These are phyloP conservation scores for Sebastolobus alascanus DNA, from an alignment of 2,797 vertebrate species.

Conservation along the genomic window DNA sequence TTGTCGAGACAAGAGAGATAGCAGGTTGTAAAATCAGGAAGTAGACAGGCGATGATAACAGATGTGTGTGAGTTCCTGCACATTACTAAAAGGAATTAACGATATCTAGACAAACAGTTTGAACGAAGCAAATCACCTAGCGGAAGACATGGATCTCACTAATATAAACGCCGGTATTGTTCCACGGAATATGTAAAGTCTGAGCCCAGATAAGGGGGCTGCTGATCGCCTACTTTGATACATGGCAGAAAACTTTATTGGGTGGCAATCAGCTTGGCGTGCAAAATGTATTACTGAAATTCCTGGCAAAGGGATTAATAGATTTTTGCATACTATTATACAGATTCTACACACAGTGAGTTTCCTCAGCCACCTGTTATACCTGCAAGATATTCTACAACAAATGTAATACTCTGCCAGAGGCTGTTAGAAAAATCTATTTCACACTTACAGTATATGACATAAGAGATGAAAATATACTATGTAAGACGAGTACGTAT, in stretches of 20 bases:
- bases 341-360: slow-evolving; percentile 38
- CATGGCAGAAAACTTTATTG: slow-evolving; percentile 70
- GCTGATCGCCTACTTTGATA: slow-evolving; percentile 69
- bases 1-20: slow-evolving; percentile 61
- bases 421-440: slow-evolving; percentile 7
- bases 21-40: slow-evolving; percentile 67
- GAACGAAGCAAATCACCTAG: slow-evolving; percentile 62
- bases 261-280: slow-evolving; percentile 62
- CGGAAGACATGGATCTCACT: slow-evolving; percentile 53
- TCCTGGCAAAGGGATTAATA: slow-evolving; percentile 60
- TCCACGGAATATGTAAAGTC: slow-evolving; percentile 77
- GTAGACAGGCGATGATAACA: slow-evolving; percentile 58
- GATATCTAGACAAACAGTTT: slow-evolving; percentile 69
- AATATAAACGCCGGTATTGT: slow-evolving; percentile 63
- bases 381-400: slow-evolving; percentile 45
- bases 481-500: background rate
- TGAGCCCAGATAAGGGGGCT: slow-evolving; percentile 50
- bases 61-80: slow-evolving; percentile 66
- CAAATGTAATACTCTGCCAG: slow-evolving; percentile 30
- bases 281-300: slow-evolving; percentile 63
- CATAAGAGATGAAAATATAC: slow-evolving; percentile 2
- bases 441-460: slow-evolving; percentile 6
- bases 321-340: slow-evolving; percentile 58
- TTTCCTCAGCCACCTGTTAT: slow-evolving; percentile 53
- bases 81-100: slow-evolving; percentile 82